A percentile compares a stretch with the other conserved stretches of the same genome.
Evolutionary conservation across 2,888 invertebrate genomes (phyloP).

Genomic region (Anoplius nigerrimus): DNA sequence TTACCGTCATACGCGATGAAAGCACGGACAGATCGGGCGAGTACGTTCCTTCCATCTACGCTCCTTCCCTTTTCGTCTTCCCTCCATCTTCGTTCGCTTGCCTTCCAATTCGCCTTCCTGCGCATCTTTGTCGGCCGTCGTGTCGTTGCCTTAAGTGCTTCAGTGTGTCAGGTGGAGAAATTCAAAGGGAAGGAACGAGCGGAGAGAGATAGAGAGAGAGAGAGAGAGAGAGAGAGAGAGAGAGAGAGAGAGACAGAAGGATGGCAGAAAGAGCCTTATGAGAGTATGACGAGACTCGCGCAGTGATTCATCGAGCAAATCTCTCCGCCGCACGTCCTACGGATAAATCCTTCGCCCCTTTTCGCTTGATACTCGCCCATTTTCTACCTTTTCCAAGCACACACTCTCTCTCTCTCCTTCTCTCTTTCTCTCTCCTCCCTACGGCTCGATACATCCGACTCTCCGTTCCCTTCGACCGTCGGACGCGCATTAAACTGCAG

Average conservation of each 20-base stretch:
- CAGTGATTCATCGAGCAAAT: slow-evolving; percentile 46
- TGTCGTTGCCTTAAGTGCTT: slow-evolving; percentile 37
- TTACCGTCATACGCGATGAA: slow-evolving; percentile 27
- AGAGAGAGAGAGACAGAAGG: background rate
- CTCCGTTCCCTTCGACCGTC: no score
- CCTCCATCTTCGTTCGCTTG: background rate
- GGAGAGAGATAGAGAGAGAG: background rate
- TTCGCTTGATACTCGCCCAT: slow-evolving; percentile 10
- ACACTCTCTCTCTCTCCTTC: slow-evolving; percentile 1
- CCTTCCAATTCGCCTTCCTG: background rate
- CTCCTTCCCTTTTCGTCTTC: slow-evolving; percentile 27
- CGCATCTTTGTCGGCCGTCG: slow-evolving; percentile 20
- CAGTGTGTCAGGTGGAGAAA: slow-evolving; percentile 39
- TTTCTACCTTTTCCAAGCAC: background rate
- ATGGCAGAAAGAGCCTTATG: background rate
- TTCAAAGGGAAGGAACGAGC: slow-evolving; percentile 11
- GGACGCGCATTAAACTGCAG: no score
- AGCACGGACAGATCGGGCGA: slow-evolving; percentile 27
- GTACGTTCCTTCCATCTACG: no score
- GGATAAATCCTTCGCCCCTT: slow-evolving; percentile 39
- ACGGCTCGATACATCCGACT: no score
- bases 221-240: background rate
- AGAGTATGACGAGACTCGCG: background rate
- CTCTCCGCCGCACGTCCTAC: slow-evolving; percentile 36
- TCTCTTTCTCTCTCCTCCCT: slow-evolving; percentile 15